phyloP scores from a whole-genome alignment of 2,888 invertebrate genomes.

The Lasioglossum leucozonium region DNA sequence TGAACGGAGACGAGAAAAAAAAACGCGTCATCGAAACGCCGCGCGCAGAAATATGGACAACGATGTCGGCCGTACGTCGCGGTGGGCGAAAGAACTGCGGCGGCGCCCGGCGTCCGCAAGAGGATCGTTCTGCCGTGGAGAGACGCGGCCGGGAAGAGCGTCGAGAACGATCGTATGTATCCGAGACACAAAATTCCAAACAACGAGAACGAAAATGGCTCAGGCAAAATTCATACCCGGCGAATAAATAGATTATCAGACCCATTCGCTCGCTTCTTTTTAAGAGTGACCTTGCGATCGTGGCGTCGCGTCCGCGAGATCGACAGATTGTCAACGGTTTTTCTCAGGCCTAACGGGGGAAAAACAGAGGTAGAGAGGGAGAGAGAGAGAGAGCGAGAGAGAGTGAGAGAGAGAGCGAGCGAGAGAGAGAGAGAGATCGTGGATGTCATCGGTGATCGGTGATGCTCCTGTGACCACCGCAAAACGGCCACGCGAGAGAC shows the following conservation, averaged over 20 bases:
- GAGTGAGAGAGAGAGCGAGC: background rate
- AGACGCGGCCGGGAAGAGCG: background rate
- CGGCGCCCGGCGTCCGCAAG: constrained; percentile 81
- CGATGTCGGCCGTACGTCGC: constrained; percentile 83
- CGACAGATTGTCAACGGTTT: constrained; percentile 8
- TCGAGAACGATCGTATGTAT: constrained; percentile 2
- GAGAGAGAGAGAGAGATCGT: constrained; percentile 36
- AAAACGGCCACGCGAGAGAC: constrained; percentile 22
- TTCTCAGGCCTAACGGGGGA: background rate
- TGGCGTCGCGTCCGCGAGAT: constrained; percentile 46
- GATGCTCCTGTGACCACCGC: constrained; percentile 32
- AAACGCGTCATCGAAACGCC: constrained; percentile 67
- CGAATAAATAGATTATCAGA: background rate
- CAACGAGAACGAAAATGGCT: constrained; percentile 1
- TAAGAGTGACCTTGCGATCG: constrained; percentile 68
- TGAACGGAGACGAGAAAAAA: constrained; percentile 21
- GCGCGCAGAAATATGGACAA: constrained; percentile 80
- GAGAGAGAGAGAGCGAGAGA: background rate
- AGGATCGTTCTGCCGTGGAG: constrained; percentile 64
- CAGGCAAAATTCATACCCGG: constrained; percentile 1
- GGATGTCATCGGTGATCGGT: constrained; percentile 60
- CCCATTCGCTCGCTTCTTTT: constrained; percentile 16
- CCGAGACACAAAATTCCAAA: background rate
- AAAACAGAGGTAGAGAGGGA: background rate
- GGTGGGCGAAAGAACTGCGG: constrained; percentile 85